These are phyloP conservation scores for Xiphorhynchus erythropygius DNA, from an alignment of 2,797 vertebrate species.

Conservation along the genomic window DNA sequence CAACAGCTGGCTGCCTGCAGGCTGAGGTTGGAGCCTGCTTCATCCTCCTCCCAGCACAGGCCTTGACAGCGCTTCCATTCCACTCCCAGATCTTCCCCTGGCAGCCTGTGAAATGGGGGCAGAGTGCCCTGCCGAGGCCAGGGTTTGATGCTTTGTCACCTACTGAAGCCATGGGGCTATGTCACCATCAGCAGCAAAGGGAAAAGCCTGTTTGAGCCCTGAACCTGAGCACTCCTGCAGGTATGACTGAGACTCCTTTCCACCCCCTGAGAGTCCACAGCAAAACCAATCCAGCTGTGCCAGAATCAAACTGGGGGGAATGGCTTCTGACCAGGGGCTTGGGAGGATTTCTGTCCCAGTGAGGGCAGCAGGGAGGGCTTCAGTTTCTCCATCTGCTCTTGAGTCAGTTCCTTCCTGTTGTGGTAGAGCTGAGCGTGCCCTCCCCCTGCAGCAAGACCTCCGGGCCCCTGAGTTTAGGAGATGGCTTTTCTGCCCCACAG, in stretches of 20 bases:
- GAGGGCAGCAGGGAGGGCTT: background rate
- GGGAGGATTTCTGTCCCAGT: background rate
- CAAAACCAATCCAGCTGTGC: background rate
- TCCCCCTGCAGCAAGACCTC: background rate
- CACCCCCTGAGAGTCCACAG: background rate
- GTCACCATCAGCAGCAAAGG: background rate
- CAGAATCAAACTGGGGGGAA: background rate
- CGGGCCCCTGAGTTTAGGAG: fast-evolving
- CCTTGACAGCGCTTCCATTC: fast-evolving
- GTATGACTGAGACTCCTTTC: background rate
- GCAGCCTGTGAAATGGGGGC: background rate
- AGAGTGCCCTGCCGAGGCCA: background rate
- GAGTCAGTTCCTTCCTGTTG: background rate
- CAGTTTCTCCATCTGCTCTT: background rate
- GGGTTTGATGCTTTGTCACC: background rate
- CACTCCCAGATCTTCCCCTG: fast-evolving
- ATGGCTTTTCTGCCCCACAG: background rate
- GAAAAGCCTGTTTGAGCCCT: background rate
- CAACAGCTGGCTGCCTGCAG: background rate
- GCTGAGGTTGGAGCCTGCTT: background rate
- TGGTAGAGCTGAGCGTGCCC: fast-evolving
- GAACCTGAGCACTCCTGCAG: background rate
- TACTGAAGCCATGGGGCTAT: background rate
- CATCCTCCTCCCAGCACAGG: background rate
- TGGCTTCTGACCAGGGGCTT: background rate